phyloP scores from a whole-genome alignment of 2,113 vertebrate species.

The Phrynosoma platyrhinos region DNA sequence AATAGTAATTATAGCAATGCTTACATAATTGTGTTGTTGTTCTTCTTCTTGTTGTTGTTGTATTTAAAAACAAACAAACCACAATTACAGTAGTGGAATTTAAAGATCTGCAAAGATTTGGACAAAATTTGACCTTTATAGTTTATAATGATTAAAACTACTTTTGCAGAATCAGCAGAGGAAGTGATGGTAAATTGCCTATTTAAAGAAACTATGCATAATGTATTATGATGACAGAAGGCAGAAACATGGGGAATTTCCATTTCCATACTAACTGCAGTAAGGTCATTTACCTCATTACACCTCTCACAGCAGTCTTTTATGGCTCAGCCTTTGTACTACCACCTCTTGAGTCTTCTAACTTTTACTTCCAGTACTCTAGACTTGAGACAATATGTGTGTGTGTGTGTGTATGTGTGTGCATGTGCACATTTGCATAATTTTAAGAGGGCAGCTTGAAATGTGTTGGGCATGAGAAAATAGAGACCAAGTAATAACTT shows the following conservation, averaged over 20 bases:
- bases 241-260: not conserved
- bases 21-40: not conserved
- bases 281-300: not conserved
- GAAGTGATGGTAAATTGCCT: not conserved
- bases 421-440: not conserved
- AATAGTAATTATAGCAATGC: not conserved
- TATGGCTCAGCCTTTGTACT: not conserved
- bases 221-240: not conserved
- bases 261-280: not conserved
- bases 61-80: not conserved
- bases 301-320: not conserved
- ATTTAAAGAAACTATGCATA: conserved; percentile 24
- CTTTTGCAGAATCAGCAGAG: not conserved
- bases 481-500: too few species aligned
- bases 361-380: not conserved
- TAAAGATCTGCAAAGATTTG: not conserved
- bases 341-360: not conserved
- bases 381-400: not conserved
- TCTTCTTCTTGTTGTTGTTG: too few species aligned
- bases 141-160: not conserved
- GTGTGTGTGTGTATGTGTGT: not conserved
- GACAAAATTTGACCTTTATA: conserved; percentile 33
- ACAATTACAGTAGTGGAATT: not conserved
- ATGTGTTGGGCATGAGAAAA: not conserved
- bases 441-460: not conserved